Evolutionary conservation across 2,797 vertebrate genomes (phyloP), one percentile per base, ranked within the genome.

Genomic region (Denticeps clupeoides): DNA sequence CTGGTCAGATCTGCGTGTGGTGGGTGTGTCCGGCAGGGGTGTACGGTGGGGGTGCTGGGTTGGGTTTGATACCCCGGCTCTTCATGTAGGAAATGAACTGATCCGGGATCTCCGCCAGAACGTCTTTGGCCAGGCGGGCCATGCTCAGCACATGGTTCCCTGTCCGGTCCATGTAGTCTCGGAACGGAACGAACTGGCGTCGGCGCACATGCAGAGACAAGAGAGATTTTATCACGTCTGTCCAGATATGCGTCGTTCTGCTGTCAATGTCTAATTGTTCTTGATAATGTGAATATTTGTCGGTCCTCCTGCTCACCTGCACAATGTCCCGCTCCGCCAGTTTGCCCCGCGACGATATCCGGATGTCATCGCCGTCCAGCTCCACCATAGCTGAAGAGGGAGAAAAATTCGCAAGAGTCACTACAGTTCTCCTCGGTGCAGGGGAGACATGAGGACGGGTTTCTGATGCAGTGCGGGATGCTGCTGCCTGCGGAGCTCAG

Each of bases 61-160:
- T 86, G 1, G 93, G 93, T 71, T 95, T 92, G 78, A 97, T 89
- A 58, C 90, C 89, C 2, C 87, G 82, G 7, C 86, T 88, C 76
- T 93, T 97, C 93, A 97, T 97, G 79, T 96, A 97, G 55, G 93
- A 96, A 62, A 97, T 91, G 55, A 97, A 89, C 78, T 97, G 93
- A 69, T 97, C 93, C 0, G 93, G 93, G 59, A 97, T 97, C 79
- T 97, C 93, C 0, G 93, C 93, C 51, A 97, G 82, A 58, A 97
- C 93, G 0, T 97, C 93, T 43, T 94, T 94, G 42, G 91, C 93
- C 43, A 97, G 81, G 48, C 93, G 87, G 1, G 93, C 89, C 91
- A 95, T 96, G 71, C 90, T 94, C 25, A 95, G 69, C 56, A 91
- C 92, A 0, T 94, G 86, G 71, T 92, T 91, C 7, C 86, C 88